Percentiles rank a stretch among this genome's conserved stretches.
Conservation (phyloP, 2,888 invertebrate genomes). For the Coleophora deauratella region DNA sequence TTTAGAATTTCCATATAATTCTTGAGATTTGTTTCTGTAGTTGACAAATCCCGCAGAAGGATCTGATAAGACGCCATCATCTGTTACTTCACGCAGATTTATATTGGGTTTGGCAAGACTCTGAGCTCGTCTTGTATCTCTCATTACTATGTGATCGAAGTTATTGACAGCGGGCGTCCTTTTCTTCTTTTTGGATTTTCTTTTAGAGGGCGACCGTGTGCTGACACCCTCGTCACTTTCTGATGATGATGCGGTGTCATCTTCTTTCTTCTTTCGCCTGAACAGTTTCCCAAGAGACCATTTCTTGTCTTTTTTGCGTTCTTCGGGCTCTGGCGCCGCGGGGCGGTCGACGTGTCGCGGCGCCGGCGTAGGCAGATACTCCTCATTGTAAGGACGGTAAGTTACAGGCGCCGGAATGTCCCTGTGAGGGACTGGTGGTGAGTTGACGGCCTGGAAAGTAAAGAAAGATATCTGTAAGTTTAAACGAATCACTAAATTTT, state of each 20-base stretch:
- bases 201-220: conserved; percentile 54
- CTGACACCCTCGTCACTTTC: conserved; percentile 64
- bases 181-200: conserved; percentile 70
- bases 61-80: conserved; percentile 74
- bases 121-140: conserved; percentile 66
- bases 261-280: conserved; percentile 81
- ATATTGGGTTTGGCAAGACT: conserved; percentile 55
- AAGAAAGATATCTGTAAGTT: conserved; percentile 14
- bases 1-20: conserved; percentile 47
- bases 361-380: conserved; percentile 41
- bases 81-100: conserved; percentile 41
- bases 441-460: conserved; percentile 68
- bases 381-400: conserved; percentile 58
- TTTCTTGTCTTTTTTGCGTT: conserved; percentile 78
- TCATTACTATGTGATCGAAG: conserved; percentile 79
- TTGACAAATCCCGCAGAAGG: conserved; percentile 69
- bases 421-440: conserved; percentile 61
- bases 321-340: conserved; percentile 44
- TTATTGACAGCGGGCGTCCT: conserved; percentile 67
- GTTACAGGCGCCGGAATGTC: conserved; percentile 43
- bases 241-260: conserved; percentile 73
- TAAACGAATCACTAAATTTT: no score
- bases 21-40: conserved; percentile 52
- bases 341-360: conserved; percentile 50
- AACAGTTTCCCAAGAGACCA: conserved; percentile 89